Conservation (phyloP, 1,140 invertebrate species). For the Pristionchus pacificus region DNA sequence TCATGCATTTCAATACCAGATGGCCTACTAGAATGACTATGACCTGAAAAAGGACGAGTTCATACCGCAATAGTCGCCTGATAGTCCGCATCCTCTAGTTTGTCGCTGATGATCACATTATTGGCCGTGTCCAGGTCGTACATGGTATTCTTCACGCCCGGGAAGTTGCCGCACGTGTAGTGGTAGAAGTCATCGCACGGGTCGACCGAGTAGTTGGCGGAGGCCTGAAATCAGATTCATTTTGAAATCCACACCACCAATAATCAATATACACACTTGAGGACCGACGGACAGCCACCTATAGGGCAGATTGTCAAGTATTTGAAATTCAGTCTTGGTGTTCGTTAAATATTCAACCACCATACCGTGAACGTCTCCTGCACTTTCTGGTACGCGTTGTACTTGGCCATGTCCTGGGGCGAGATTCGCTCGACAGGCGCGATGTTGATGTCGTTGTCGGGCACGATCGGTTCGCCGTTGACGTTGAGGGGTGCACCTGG, state of each 20-base stretch:
- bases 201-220: slow-evolving; percentile 73
- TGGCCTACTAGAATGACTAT: too few relatives aligned
- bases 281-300: neutral
- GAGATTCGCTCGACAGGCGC: slow-evolving; percentile 4
- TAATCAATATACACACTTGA: neutral
- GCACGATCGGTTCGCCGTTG: slow-evolving; percentile 20
- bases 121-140: slow-evolving; percentile 20
- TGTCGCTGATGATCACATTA: slow-evolving; percentile 17
- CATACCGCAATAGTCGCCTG: slow-evolving; percentile 10
- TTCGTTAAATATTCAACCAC: too few relatives aligned
- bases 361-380: slow-evolving; percentile 13
- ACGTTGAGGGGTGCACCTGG: neutral
- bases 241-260: neutral
- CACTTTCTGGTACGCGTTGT: slow-evolving; percentile 26
- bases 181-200: slow-evolving; percentile 92
- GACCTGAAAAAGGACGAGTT: too few relatives aligned
- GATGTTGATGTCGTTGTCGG: slow-evolving; percentile 25
- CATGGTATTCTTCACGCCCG: slow-evolving; percentile 56
- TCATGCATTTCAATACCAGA: slow-evolving; percentile 3
- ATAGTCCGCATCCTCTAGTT: slow-evolving; percentile 25
- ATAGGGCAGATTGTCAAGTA: too few relatives aligned
- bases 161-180: slow-evolving; percentile 87
- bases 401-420: slow-evolving; percentile 10
- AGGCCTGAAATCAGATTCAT: slow-evolving; percentile 6
- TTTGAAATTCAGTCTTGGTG: too few relatives aligned